Percentiles rank a stretch among this genome's conserved stretches.
Evolutionary conservation across 2,113 vertebrate species (phyloP).

Genomic region (Beaufortia kweichowensis): DNA sequence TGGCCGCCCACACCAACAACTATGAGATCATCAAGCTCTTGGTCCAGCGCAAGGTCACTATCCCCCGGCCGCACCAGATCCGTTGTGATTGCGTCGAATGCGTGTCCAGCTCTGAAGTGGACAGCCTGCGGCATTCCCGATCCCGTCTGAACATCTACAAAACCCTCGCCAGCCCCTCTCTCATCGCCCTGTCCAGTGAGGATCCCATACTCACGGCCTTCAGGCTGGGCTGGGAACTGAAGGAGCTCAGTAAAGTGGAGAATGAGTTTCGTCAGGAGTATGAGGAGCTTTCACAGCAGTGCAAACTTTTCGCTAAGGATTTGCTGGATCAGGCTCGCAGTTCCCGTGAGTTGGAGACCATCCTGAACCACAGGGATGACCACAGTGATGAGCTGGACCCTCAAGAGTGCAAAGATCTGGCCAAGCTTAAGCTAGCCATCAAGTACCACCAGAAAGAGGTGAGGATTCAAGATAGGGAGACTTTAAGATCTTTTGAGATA

Average conservation of each 20-base stretch:
- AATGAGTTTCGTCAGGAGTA: conserved; percentile 98
- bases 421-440: conserved; percentile 97
- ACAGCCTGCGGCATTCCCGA: conserved; percentile 92
- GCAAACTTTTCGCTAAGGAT: conserved; percentile 96
- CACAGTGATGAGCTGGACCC: conserved; percentile 94
- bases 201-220: conserved; percentile 89
- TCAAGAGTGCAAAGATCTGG: conserved; percentile 90
- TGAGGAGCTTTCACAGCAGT: conserved; percentile 97
- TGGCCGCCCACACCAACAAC: conserved; percentile 98
- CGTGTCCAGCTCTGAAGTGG: conserved; percentile 94
- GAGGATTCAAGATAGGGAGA: conserved; percentile 53
- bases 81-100: conserved; percentile 97
- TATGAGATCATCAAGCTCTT: conserved; percentile 98
- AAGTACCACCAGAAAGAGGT: conserved; percentile 99
- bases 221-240: conserved; percentile 95
- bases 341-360: conserved; percentile 92
- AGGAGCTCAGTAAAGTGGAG: conserved; percentile 97
- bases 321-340: conserved; percentile 95
- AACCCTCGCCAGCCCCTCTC: conserved; percentile 91
- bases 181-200: conserved; percentile 93
- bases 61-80: conserved; percentile 95
- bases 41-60: conserved; percentile 90
- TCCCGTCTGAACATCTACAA: conserved; percentile 97
- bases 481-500: neutral
- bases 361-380: conserved; percentile 91